Base-by-base conservation (phyloP, 2,888 invertebrate species). In the Drosophila mulleri region DNA sequence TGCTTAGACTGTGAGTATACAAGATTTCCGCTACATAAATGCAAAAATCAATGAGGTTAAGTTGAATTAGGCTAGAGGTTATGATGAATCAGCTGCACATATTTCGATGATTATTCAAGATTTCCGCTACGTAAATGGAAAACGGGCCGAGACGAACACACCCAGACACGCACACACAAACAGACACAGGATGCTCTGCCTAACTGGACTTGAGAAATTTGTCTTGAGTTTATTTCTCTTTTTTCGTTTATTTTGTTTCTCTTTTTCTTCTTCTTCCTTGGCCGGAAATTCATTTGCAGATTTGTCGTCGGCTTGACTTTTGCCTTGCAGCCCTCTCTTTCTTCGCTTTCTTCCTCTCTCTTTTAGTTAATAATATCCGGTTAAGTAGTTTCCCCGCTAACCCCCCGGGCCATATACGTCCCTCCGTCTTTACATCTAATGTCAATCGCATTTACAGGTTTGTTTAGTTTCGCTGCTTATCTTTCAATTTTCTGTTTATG, bases 201-300 rank as follows among this genome's bases (percentile, higher is more conserved):
- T 54, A 56, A 56, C 57, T 57, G 53, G 44, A 52, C 57, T 57
- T 45, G 23, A 77, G 73, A 64, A 64, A 67, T 18, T 60, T 54
- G 64, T 71, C 75, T 68, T 78, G 29, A 32, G 23, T 37, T 57
- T 37, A 23, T 73, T 59, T 68, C 48, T 42, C 12, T 42, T 42
- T 12, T 56, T 56, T 56, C 48, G 20, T 16, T 20, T 29, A 29
- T 29, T 53, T 52, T 20, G 14, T 6, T 16, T 35, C 20, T 18
- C 18, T 11, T 32, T 11, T 29, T 53, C 44, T 16, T 32, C 57
- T 44, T 58, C 16, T 16, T 32, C 35, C 61, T 64, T 65, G 63
- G 53, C 66, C 80, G 80, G 80, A 80, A 80, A 80, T 80, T 80
- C 75, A 75, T 80, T 77, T 79, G 64, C 65, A 63, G 44, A 53